Conservation (phyloP, 2,797 vertebrate species). For the Leuciscus waleckii region DNA sequence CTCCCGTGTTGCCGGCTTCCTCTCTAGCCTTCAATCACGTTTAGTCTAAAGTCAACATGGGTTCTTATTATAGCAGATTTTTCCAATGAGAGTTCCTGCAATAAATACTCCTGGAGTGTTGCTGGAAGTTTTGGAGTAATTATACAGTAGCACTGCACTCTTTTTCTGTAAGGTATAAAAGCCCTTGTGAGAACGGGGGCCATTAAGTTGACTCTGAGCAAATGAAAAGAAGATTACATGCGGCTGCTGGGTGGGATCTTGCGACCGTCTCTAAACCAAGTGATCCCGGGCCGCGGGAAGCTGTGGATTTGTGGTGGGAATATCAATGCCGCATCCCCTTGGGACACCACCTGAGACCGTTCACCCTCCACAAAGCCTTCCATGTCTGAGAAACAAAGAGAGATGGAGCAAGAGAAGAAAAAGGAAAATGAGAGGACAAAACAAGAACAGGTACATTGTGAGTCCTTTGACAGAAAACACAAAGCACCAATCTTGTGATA, state of each 20-base stretch:
- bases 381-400: constrained; percentile 83
- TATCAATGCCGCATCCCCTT: constrained; percentile 91
- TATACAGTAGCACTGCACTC: constrained; percentile 41
- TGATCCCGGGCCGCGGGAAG: constrained; percentile 96
- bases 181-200: constrained; percentile 12
- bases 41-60: constrained; percentile 73
- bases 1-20: constrained; percentile 76
- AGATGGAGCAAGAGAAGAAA: constrained; percentile 28
- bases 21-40: constrained; percentile 78
- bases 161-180: constrained; percentile 20
- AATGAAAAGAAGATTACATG: constrained; percentile 82
- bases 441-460: constrained; percentile 25
- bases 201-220: constrained; percentile 7
- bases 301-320: constrained; percentile 89
- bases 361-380: constrained; percentile 91
- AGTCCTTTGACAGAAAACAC: constrained; percentile 11
- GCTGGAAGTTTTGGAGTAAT: constrained; percentile 28
- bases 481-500: constrained; percentile 10
- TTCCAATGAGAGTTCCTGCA: constrained; percentile 74
- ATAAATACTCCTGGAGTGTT: constrained; percentile 66
- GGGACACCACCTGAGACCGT: constrained; percentile 86
- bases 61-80: constrained; percentile 76
- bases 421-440: constrained; percentile 18
- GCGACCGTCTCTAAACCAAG: constrained; percentile 95
- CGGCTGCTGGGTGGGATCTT: constrained; percentile 97